Evolutionary conservation across 2,113 vertebrate species (phyloP).

Genomic region (Parus major): DNA sequence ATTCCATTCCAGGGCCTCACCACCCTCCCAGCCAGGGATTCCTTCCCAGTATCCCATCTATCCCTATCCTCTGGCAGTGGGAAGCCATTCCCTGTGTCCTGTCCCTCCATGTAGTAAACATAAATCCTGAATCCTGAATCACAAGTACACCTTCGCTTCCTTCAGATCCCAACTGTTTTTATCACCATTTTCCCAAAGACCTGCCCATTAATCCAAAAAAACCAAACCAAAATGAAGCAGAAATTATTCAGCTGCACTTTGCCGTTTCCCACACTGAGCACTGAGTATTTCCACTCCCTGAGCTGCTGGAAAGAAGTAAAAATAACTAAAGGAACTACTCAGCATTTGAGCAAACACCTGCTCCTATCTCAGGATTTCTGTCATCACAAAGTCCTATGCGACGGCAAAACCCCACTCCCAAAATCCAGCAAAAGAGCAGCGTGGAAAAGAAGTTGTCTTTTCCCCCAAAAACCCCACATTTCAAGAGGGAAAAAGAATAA

Average conservation of each 20-base stretch:
- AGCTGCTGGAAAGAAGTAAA: background rate
- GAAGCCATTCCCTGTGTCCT: background rate
- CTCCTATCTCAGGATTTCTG: background rate
- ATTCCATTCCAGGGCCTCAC: background rate
- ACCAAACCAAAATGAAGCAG: rapidly evolving
- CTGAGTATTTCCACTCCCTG: background rate
- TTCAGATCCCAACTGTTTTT: background rate
- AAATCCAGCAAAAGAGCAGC: background rate
- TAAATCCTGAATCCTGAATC: background rate
- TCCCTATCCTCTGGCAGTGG: background rate
- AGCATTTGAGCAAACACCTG: background rate
- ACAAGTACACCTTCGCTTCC: background rate
- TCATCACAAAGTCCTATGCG: rapidly evolving
- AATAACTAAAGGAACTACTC: background rate
- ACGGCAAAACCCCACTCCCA: background rate
- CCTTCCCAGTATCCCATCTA: background rate
- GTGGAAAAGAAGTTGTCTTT: background rate
- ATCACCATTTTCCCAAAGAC: rapidly evolving
- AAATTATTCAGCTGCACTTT: background rate
- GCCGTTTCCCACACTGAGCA: background rate
- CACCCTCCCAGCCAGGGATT: background rate
- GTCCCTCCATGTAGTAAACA: background rate
- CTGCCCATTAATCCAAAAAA: background rate
- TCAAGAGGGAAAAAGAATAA: background rate
- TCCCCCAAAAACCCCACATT: background rate